A percentile compares a stretch with the other conserved stretches of the same genome.
These are phyloP conservation scores for Brachionichthys hirsutus DNA, from an alignment of 2,113 vertebrate genomes.

Conservation along the genomic window DNA sequence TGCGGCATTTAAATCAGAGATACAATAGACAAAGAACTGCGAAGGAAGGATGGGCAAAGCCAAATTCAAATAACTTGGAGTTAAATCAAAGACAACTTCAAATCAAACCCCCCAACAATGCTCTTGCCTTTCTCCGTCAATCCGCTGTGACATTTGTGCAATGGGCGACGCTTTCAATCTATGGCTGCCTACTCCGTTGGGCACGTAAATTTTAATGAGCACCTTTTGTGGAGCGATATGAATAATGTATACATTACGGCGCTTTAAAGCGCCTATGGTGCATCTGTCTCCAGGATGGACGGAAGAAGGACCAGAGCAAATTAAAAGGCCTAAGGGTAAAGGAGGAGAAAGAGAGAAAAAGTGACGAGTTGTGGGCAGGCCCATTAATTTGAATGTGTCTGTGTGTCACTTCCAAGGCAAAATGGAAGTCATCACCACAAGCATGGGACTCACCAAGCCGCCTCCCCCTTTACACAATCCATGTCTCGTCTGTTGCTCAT, in stretches of 20 bases:
- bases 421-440: constrained; percentile 50
- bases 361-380: constrained; percentile 66
- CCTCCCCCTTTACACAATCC: constrained; percentile 11
- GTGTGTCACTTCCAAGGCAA: constrained; percentile 65
- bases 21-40: constrained; percentile 24
- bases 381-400: constrained; percentile 69
- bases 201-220: constrained; percentile 81
- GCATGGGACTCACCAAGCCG: constrained; percentile 7
- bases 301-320: constrained; percentile 67
- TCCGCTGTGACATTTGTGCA: constrained; percentile 75
- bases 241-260: constrained; percentile 81
- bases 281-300: constrained; percentile 73
- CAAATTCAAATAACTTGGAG: constrained; percentile 60
- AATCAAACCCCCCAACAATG: constrained; percentile 57
- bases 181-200: constrained; percentile 67
- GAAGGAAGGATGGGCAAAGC: constrained; percentile 21
- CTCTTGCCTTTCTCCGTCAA: constrained; percentile 58
- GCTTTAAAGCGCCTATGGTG: constrained; percentile 72
- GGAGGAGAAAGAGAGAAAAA: constrained; percentile 35
- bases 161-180: constrained; percentile 72
- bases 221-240: constrained; percentile 79
- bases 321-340: constrained; percentile 66
- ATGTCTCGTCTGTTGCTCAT: constrained; percentile 50
- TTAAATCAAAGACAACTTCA: constrained; percentile 76
- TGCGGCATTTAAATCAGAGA: constrained; percentile 1